Conservation (phyloP, 2,113 vertebrate species). For the Bufo bufo region DNA sequence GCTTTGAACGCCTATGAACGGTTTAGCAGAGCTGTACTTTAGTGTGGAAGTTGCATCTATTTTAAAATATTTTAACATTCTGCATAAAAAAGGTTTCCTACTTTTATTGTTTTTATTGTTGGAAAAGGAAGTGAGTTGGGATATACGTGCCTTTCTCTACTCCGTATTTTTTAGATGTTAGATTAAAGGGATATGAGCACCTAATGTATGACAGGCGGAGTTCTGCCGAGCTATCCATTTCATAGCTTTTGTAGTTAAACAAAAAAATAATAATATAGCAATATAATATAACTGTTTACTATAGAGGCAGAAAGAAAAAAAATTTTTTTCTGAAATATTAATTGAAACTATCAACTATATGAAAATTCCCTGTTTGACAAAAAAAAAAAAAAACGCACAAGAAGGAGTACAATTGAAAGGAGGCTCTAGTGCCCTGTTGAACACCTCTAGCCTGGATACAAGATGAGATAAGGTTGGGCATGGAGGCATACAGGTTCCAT, state of each 20-base stretch:
- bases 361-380: too few relatives aligned
- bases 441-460: too few relatives aligned
- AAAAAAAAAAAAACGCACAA: too few relatives aligned
- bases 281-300: too few relatives aligned
- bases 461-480: too few relatives aligned
- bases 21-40: slow-evolving; percentile 36
- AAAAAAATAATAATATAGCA: too few relatives aligned
- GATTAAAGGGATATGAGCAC: not conserved
- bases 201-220: not conserved
- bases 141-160: not conserved
- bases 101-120: not conserved
- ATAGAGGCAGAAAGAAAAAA: too few relatives aligned
- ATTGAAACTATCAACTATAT: too few relatives aligned
- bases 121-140: not conserved
- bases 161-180: not conserved
- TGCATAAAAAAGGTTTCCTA: not conserved
- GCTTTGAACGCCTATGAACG: slow-evolving; percentile 28
- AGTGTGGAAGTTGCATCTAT: not conserved
- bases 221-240: not conserved
- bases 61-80: not conserved
- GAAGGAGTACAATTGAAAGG: too few relatives aligned
- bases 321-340: too few relatives aligned
- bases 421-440: too few relatives aligned
- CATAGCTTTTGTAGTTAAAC: not conserved
- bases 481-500: too few relatives aligned